Percentiles rank a stretch among this genome's conserved stretches.
These are phyloP conservation scores for Drosophila pallidifrons DNA, from an alignment of 1,140 invertebrate genomes.

Conservation along the genomic window DNA sequence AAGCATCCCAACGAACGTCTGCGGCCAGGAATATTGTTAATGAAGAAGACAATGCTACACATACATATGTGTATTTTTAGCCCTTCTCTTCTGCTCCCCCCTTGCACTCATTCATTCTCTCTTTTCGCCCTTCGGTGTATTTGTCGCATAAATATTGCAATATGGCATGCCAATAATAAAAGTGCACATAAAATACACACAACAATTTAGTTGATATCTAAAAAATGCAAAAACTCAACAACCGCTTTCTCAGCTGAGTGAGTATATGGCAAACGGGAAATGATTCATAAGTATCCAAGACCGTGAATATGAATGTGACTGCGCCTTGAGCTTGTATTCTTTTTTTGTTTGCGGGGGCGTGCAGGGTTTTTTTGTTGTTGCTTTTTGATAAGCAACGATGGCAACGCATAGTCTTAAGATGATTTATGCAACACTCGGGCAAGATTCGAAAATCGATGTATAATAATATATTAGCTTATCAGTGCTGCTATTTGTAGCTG, in stretches of 20 bases:
- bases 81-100: neutral
- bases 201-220: constrained; percentile 33
- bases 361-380: neutral
- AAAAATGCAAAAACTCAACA: constrained; percentile 25
- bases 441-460: neutral
- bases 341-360: constrained; percentile 5
- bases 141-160: constrained; percentile 38
- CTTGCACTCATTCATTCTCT: neutral
- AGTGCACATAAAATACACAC: constrained; percentile 14
- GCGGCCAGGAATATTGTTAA: constrained; percentile 46
- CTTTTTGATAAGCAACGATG: neutral
- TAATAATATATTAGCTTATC: constrained; percentile 1
- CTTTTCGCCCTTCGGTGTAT: neutral
- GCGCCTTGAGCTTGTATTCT: constrained; percentile 1
- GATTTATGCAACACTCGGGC: constrained; percentile 8
- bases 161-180: constrained; percentile 11
- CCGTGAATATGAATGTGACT: neutral
- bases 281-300: constrained; percentile 32
- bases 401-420: constrained; percentile 4
- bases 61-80: constrained; percentile 5
- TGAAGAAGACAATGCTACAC: constrained; percentile 47
- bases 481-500: neutral
- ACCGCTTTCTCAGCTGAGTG: neutral
- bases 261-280: constrained; percentile 23
- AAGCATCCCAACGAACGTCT: constrained; percentile 31